Base-by-base conservation (phyloP, 1,140 invertebrate genomes). In the Oppia nitens region DNA sequence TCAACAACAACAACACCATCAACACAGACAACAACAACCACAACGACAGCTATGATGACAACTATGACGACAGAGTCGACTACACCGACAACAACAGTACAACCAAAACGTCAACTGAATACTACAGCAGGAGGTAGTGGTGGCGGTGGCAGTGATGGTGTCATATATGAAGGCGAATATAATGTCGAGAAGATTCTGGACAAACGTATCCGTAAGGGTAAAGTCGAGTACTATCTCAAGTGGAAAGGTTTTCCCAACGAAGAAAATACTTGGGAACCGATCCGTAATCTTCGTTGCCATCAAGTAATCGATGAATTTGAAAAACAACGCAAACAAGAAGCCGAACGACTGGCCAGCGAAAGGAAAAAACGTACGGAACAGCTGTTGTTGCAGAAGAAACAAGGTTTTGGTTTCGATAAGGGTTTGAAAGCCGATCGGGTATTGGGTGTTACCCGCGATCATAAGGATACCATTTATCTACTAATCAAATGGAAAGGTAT, bases 241-340 rank as follows among this genome's bases (percentile, higher is more conserved):
- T 94, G 90, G 90, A 78, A 83, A 67, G 81, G 81, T 24, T 94
- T 83, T 78, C 66, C 73, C 50, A 62, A 72, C 1, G 72, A 77
- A 52, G 71, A 78, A 59, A 90, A 87, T 66, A 89, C 86, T 0
- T 94, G 88, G 89, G 90, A 94, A 69, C 84, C 85, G 17, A 40
- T 40, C 32, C 6, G 17, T 6, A 40, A 40, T 17, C 17, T 40
- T 9, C 6, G 32, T 9, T 40, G 32, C 17, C 32, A 6, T 40
- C 6, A 40, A 40, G 17, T 40, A 9, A 40, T 40, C 17, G 32
- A 40, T 9, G 32, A 40, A 40, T 40, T 40, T 17, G 32, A 40
- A 40, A 40, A 17, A 40, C 6, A 9, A 6, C 6, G 32, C 6
- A 40, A 40, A 40, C 32, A 40, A 40, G 32, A 40, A 40, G 6